A percentile compares a stretch with the other conserved stretches of the same genome.
phyloP scores from a whole-genome alignment of 2,113 vertebrate genomes.

The Rousettus leschenaultii region DNA sequence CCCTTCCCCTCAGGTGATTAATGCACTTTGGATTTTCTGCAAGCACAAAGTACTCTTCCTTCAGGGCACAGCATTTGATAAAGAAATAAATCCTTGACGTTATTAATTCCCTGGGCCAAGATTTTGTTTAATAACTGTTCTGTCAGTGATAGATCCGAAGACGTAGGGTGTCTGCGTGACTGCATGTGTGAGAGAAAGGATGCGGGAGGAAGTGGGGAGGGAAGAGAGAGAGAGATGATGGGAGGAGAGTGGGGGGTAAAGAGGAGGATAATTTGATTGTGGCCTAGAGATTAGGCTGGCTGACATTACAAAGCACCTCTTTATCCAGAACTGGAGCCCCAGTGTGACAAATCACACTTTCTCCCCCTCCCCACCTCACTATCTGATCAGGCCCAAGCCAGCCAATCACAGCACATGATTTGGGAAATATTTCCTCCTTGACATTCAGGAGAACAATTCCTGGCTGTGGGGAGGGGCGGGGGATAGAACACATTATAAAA shows the following conservation, averaged over 20 bases:
- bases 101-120: constrained; percentile 85
- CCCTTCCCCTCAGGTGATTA: constrained; percentile 73
- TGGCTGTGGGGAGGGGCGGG: constrained; percentile 67
- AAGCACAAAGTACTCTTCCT: constrained; percentile 81
- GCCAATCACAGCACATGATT: constrained; percentile 80
- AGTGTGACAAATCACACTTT: constrained; percentile 78
- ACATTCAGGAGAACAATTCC: constrained; percentile 84
- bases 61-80: constrained; percentile 83
- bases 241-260: neutral
- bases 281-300: constrained; percentile 74
- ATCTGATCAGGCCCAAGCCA: constrained; percentile 81
- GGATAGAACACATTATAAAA: constrained; percentile 80
- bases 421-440: constrained; percentile 83
- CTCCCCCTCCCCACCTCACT: constrained; percentile 52
- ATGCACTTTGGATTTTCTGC: constrained; percentile 72
- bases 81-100: constrained; percentile 85
- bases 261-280: constrained; percentile 76
- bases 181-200: constrained; percentile 43
- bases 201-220: no score
- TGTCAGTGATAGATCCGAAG: constrained; percentile 85
- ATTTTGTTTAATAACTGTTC: constrained; percentile 88
- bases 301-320: constrained; percentile 80
- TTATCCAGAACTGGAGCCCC: constrained; percentile 75
- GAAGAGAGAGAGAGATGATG: neutral
- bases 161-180: constrained; percentile 32